Evolutionary conservation across 2,113 vertebrate genomes (phyloP), one percentile per base, ranked within the genome.

Genomic region (Scomber japonicus): DNA sequence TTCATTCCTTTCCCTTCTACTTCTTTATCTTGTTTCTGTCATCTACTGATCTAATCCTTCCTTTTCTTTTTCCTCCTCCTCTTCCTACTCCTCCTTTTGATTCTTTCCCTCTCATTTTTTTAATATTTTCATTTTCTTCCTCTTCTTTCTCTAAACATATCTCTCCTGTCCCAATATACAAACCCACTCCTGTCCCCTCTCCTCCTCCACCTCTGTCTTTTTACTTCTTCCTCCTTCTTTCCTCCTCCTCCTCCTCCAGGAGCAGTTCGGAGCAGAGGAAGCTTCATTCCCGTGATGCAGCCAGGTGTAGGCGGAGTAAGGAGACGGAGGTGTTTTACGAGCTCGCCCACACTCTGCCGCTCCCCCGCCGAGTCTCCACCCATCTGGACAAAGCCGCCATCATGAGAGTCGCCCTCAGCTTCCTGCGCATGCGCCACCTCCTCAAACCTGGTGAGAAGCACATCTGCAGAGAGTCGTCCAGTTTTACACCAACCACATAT

Each of bases 331-430:
- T 98, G 64, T 96, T 97, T 51, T 97, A 96, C 31, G 95, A 97
- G 86, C 95, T 98, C 16, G 96, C 97, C 0, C 95, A 91, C 78
- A 95, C 95, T 0, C 92, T 98, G 81, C 97, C 97, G 35, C 95
- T 98, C 3, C 94, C 96, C 6, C 96, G 95, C 3, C 91, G 94
- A 2, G 95, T 97, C 70, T 94, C 95, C 73, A 94, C 96, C 5
- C 96, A 97, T 89, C 90, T 98, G 73, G 97, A 98, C 95, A 97
- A 97, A 77, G 96, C 97, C 0, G 96, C 95, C 88, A 96, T 98
- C 93, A 96, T 98, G 95, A 95, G 97, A 69, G 94, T 97, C 56
- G 89, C 96, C 3, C 95, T 98, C 92, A 97, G 97, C 94, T 96
- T 95, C 94, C 92, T 98, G 86, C 93, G 95, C 11, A 94, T 97